Evolutionary conservation across 2,113 vertebrate genomes (phyloP).

Genomic region (Illadopsis cleaveri): DNA sequence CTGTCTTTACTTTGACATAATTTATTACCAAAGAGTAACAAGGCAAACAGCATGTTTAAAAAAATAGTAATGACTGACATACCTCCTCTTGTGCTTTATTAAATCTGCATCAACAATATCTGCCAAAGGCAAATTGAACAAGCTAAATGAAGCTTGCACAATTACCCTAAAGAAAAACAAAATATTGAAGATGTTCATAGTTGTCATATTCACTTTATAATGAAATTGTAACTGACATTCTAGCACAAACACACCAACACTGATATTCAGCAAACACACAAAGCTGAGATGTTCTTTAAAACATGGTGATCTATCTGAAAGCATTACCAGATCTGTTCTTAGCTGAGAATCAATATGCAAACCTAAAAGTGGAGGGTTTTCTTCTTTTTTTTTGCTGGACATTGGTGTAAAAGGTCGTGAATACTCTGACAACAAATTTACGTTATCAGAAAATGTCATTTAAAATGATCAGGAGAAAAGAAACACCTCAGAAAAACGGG

Average conservation of each 20-base stretch:
- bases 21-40: background rate
- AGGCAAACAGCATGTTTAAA: background rate
- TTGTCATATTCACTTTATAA: background rate
- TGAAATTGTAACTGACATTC: background rate
- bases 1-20: background rate
- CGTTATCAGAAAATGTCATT: background rate
- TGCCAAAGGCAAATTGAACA: slow-evolving; percentile 88
- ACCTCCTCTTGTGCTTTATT: slow-evolving; percentile 84
- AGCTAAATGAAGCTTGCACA: slow-evolving; percentile 84
- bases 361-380: background rate
- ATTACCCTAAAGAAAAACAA: slow-evolving; percentile 76
- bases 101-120: slow-evolving; percentile 88
- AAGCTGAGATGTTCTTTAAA: background rate
- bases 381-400: background rate
- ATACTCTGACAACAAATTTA: background rate
- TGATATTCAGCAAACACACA: background rate
- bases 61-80: slow-evolving; percentile 4
- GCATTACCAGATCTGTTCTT: background rate
- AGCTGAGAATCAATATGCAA: background rate
- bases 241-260: background rate
- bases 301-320: background rate
- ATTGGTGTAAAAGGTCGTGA: background rate
- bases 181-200: background rate
- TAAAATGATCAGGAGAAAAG: background rate
- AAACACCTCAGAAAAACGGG: background rate